A percentile compares a stretch with the other conserved stretches of the same genome.
Evolutionary conservation across 2,113 vertebrate species (phyloP).

Genomic region (Ctenodactylus gundi): DNA sequence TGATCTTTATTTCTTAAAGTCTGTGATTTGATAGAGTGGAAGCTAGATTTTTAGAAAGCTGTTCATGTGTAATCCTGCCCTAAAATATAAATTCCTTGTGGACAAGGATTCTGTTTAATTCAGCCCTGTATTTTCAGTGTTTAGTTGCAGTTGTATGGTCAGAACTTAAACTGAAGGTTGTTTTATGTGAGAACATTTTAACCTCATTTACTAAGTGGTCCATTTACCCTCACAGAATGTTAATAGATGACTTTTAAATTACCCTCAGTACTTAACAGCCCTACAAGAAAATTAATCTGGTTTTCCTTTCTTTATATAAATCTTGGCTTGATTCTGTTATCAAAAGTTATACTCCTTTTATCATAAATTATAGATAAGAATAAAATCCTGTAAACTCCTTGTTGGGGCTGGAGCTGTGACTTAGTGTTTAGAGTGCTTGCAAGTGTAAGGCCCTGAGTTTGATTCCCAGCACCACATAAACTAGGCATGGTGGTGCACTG

Average conservation of each 20-base stretch:
- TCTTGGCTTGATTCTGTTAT: background rate
- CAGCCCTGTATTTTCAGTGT: background rate
- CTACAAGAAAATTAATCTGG: background rate
- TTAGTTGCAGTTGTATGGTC: background rate
- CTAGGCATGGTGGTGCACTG: too few species aligned
- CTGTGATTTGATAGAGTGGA: conserved; percentile 18
- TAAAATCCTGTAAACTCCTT: background rate
- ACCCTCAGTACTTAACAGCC: background rate
- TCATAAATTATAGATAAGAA: background rate
- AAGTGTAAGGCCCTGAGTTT: too few species aligned
- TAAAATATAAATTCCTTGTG: background rate
- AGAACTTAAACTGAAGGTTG: background rate
- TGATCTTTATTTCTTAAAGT: conserved; percentile 42
- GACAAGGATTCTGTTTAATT: background rate
- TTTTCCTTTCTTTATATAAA: background rate
- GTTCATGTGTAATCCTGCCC: background rate
- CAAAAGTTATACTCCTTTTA: background rate
- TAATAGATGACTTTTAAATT: background rate
- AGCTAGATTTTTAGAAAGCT: background rate
- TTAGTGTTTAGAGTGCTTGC: too few species aligned
- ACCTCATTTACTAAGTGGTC: background rate
- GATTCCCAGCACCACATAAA: too few species aligned
- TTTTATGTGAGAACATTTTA: background rate
- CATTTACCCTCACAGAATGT: background rate
- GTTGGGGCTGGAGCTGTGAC: too few species aligned